Evolutionary conservation across 2,888 invertebrate species (phyloP), one percentile per base, ranked within the genome.

Genomic region (Rotaria sp.): DNA sequence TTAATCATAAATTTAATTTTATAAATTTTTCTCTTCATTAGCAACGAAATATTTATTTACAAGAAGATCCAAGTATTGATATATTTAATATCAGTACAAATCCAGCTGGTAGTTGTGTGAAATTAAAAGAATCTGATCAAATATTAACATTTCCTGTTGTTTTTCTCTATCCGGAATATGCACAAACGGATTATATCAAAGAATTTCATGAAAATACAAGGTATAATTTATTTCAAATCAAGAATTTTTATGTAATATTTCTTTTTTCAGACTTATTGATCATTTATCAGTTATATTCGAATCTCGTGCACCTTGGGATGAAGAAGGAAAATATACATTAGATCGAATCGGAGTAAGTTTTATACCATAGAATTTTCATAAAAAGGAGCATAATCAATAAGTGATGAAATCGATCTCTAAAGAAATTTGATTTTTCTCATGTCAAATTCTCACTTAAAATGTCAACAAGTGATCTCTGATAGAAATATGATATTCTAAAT

Each of bases 121-220:
- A 92, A 15, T 88, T 90, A 57, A 87, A 91, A 15, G 90, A 91
- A 88, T 93, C 89, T 91, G 89, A 93, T 0, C 92, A 91, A 24
- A 86, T 87, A 10, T 88, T 97, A 24, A 92, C 94, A 85, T 97
- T 96, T 96, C 97, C 97, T 0, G 94, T 96, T 0, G 92, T 95
- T 35, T 93, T 97, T 88, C 92, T 95, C 24, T 97, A 96, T 91
- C 97, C 97, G 0, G 96, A 97, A 91, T 94, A 94, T 89, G 93
- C 94, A 87, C 94, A 94, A 89, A 95, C 95, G 85, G 97, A 98
- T 91, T 95, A 96, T 89, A 93, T 97, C 74, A 94, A 94, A 90
- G 93, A 93, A 87, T 95, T 96, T 89, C 93, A 88, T 21, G 96
- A 96, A 91, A 93, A 94, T 88, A 93, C 93, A 0, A 92, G 92